These are phyloP conservation scores for Hippopotamyrus pictus DNA, from an alignment of 2,797 vertebrate genomes.

Conservation along the genomic window DNA sequence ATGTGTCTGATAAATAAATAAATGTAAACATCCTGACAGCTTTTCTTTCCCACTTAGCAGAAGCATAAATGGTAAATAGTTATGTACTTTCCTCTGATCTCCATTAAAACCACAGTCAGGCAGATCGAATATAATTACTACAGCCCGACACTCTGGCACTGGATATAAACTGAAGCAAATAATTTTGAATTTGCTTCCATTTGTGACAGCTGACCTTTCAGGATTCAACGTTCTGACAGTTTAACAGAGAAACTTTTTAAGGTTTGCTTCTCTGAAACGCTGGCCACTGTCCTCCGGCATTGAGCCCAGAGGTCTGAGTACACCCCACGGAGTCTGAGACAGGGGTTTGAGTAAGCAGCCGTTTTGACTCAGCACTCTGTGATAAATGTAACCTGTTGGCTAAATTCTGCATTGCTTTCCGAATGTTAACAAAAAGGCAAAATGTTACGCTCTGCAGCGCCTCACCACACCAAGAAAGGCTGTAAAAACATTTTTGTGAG, in stretches of 20 bases:
- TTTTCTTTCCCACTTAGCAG: neutral
- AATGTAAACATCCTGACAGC: neutral
- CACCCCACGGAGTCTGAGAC: neutral
- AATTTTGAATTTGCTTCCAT: neutral
- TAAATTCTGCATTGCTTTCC: neutral
- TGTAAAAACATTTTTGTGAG: neutral
- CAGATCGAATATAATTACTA: neutral
- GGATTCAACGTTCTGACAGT: neutral
- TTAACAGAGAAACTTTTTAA: neutral
- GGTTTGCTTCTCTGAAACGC: neutral
- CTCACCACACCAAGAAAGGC: neutral
- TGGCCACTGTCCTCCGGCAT: neutral
- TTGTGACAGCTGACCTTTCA: neutral
- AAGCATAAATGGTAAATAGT: neutral
- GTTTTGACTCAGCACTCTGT: neutral
- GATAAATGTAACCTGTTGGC: constrained; percentile 6
- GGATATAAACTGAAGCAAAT: neutral
- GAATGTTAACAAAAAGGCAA: neutral
- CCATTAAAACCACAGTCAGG: neutral
- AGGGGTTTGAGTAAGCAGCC: neutral
- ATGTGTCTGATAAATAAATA: neutral
- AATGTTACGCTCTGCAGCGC: neutral
- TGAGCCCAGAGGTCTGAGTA: neutral
- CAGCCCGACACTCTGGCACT: neutral
- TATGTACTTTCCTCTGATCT: neutral